These are phyloP conservation scores for Paramormyrops kingsleyae DNA, from an alignment of 2,113 vertebrate species.

Conservation along the genomic window DNA sequence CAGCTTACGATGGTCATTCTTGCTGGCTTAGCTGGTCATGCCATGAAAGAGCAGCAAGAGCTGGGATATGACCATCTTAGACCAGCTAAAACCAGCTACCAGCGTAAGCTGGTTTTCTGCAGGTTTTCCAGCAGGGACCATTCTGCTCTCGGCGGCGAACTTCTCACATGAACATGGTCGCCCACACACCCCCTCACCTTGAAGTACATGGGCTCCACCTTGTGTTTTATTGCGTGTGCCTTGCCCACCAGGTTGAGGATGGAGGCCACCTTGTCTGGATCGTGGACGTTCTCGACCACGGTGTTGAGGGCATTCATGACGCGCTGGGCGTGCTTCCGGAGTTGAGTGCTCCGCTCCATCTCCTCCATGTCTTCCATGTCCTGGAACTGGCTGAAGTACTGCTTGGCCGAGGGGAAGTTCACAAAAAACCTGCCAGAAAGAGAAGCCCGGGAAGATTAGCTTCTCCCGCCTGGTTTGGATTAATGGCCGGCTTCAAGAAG, in stretches of 20 bases:
- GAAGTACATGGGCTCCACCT: slow-evolving; percentile 95
- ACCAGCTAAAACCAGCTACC: neutral
- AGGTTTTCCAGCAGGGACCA: neutral
- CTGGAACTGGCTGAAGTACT: slow-evolving; percentile 95
- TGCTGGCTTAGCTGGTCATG: neutral
- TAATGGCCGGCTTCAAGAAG: neutral
- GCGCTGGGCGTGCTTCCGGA: slow-evolving; percentile 80
- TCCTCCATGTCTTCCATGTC: slow-evolving; percentile 65
- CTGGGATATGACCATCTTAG: neutral
- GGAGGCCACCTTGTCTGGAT: slow-evolving; percentile 84
- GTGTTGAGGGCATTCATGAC: slow-evolving; percentile 73
- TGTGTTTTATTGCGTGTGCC: slow-evolving; percentile 89
- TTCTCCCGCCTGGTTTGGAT: neutral
- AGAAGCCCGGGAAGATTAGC: neutral
- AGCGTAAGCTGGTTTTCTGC: neutral
- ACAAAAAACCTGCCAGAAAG: slow-evolving; percentile 77
- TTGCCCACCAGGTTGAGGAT: slow-evolving; percentile 85
- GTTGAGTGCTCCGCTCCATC: slow-evolving; percentile 66
- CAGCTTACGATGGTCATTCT: neutral
- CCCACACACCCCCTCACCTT: slow-evolving; percentile 64
- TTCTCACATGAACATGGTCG: neutral
- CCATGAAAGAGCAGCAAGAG: neutral
- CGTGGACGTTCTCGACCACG: slow-evolving; percentile 85
- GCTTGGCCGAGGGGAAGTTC: slow-evolving; percentile 91
- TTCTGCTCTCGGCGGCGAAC: neutral